A percentile compares a stretch with the other conserved stretches of the same genome.
Conservation (phyloP, 2,113 vertebrate genomes). For the Hemiscyllium ocellatum region DNA sequence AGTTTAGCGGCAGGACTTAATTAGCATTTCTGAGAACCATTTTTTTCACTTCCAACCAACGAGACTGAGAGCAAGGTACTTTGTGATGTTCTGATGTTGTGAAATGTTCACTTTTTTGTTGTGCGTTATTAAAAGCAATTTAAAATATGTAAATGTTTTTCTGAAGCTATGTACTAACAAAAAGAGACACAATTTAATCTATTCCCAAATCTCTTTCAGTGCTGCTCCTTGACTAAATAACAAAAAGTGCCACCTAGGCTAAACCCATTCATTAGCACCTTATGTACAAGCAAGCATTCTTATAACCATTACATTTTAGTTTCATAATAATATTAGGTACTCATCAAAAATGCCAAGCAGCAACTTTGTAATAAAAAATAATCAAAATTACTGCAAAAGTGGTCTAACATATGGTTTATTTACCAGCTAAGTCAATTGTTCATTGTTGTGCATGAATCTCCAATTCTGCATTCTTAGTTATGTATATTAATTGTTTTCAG, state of each 20-base stretch:
- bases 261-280: not conserved
- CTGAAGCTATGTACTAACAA: not conserved
- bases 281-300: not conserved
- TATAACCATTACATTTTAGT: not conserved
- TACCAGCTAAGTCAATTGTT: not conserved
- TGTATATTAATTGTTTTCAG: not conserved
- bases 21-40: not conserved
- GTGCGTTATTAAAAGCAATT: not conserved
- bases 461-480: not conserved
- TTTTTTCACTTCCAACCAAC: not conserved
- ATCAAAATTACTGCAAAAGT: not conserved
- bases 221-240: not conserved
- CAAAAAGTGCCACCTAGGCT: not conserved
- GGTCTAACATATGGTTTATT: not conserved
- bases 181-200: not conserved
- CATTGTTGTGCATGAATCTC: not conserved
- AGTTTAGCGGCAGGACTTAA: not conserved
- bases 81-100: not conserved
- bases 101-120: not conserved
- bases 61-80: not conserved
- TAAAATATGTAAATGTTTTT: not conserved
- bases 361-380: not conserved
- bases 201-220: not conserved
- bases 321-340: not conserved
- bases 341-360: not conserved